phyloP scores from a whole-genome alignment of 2,797 vertebrate species.

The Tokudaia tokunoshimensis region DNA sequence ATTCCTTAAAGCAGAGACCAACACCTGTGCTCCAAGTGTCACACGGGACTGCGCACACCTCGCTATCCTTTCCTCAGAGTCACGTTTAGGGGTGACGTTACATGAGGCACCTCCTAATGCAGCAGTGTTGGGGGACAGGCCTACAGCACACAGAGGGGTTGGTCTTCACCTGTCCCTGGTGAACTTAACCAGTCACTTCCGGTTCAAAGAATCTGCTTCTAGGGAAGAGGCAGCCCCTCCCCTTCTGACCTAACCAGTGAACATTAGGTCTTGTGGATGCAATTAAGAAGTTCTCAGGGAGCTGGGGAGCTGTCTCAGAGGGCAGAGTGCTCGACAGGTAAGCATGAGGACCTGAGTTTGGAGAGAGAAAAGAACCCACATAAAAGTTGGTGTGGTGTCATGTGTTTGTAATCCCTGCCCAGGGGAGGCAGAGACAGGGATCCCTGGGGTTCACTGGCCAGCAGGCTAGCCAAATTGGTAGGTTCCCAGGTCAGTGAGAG shows the following conservation, averaged over 20 bases:
- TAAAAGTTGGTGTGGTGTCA: background rate
- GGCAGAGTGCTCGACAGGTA: background rate
- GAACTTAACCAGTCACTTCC: background rate
- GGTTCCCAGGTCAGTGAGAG: background rate
- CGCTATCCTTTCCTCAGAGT: background rate
- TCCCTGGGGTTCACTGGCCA: background rate
- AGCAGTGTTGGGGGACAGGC: background rate
- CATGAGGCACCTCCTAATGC: background rate
- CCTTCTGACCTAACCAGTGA: background rate
- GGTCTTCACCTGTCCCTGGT: background rate
- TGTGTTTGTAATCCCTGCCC: background rate
- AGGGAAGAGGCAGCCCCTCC: rapidly evolving
- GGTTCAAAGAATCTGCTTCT: background rate
- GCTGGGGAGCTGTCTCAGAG: background rate
- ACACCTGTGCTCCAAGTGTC: background rate
- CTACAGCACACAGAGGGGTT: background rate
- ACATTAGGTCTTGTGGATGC: background rate
- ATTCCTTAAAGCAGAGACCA: background rate
- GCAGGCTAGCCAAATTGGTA: background rate
- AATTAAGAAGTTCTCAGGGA: background rate
- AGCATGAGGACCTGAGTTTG: background rate
- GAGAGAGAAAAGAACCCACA: background rate
- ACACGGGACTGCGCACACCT: no score
- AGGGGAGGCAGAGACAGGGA: background rate
- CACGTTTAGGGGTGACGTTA: background rate